Conservation (phyloP, 2,888 invertebrate genomes). For the Protophormia terraenovae region DNA sequence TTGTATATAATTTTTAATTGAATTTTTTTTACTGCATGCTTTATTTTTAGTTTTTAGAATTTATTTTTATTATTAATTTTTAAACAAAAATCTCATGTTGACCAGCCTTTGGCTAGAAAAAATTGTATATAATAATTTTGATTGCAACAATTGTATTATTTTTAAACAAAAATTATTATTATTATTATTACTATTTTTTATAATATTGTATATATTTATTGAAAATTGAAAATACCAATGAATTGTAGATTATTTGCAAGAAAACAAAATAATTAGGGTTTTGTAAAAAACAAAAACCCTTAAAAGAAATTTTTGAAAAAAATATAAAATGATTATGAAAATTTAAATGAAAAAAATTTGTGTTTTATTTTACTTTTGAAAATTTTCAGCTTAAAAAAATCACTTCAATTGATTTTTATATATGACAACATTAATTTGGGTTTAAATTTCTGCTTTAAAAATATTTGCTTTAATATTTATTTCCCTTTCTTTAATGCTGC, state of each 20-base stretch:
- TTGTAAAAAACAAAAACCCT: constrained; percentile 6
- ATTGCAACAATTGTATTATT: constrained; percentile 43
- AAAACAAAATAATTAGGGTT: background rate
- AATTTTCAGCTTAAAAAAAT: background rate
- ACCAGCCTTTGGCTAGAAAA: constrained; percentile 32
- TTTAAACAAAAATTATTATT: too few relatives aligned
- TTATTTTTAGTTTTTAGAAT: background rate
- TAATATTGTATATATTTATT: constrained; percentile 55
- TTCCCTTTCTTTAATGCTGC: too few relatives aligned
- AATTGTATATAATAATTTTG: constrained; percentile 28
- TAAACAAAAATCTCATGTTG: constrained; percentile 11
- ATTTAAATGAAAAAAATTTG: constrained; percentile 8
- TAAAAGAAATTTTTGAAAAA: constrained; percentile 29
- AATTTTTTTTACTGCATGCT: background rate
- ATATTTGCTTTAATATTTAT: too few relatives aligned
- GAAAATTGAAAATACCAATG: constrained; percentile 55
- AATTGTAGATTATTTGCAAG: constrained; percentile 33
- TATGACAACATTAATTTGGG: too few relatives aligned
- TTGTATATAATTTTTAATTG: constrained; percentile 1
- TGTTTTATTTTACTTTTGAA: constrained; percentile 21
- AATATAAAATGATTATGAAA: constrained; percentile 31
- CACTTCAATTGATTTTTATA: too few relatives aligned
- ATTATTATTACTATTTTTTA: constrained; percentile 4
- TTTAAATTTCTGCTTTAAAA: too few relatives aligned
- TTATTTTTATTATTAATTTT: background rate